phyloP scores from a whole-genome alignment of 2,797 vertebrate genomes.

The Manis javanica region DNA sequence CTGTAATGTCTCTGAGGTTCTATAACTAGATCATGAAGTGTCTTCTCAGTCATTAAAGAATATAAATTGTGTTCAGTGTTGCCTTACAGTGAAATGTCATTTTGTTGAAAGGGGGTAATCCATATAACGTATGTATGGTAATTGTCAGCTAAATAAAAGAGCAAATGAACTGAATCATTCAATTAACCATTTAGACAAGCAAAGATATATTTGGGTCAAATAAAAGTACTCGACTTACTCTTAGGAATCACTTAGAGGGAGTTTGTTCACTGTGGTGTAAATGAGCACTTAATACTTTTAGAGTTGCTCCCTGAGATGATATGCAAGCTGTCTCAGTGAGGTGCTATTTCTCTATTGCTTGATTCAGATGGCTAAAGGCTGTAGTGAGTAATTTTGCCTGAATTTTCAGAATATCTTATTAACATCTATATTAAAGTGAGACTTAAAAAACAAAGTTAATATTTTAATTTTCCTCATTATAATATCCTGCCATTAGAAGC shows the following conservation, averaged over 20 bases:
- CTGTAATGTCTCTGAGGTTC: neutral
- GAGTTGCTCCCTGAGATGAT: neutral
- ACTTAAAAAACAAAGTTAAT: neutral
- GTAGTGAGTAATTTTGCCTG: neutral
- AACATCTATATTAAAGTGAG: constrained; percentile 11
- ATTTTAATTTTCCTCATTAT: constrained; percentile 23
- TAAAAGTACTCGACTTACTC: constrained; percentile 39
- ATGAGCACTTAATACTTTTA: constrained; percentile 46
- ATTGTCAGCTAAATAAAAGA: constrained; percentile 67
- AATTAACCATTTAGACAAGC: constrained; percentile 60
- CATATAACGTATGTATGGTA: constrained; percentile 50
- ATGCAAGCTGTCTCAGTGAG: neutral
- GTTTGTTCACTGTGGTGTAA: constrained; percentile 9
- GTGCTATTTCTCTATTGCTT: constrained; percentile 33
- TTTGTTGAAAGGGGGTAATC: constrained; percentile 67
- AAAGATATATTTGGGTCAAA: constrained; percentile 53
- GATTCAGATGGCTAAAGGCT: neutral
- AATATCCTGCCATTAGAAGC: neutral
- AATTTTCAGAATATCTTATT: constrained; percentile 22
- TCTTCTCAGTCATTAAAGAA: constrained; percentile 55
- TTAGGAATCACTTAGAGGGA: neutral
- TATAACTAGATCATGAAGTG: constrained; percentile 40
- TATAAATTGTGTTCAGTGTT: constrained; percentile 72
- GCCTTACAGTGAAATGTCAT: constrained; percentile 60
- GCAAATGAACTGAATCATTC: constrained; percentile 66